These are phyloP conservation scores for Cebus imitator DNA, from an alignment of 2,113 vertebrate genomes.

Conservation along the genomic window DNA sequence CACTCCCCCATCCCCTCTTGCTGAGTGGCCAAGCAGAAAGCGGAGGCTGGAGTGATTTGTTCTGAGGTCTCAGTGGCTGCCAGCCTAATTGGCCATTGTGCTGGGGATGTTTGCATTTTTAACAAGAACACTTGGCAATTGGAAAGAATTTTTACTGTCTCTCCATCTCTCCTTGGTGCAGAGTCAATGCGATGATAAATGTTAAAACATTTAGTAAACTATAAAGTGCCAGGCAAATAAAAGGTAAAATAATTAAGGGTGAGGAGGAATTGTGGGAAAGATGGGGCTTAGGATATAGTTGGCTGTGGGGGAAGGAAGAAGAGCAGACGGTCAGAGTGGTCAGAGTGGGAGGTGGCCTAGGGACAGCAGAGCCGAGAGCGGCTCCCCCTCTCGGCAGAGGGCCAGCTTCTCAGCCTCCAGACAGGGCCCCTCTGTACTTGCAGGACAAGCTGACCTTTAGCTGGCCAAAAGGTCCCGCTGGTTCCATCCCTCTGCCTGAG, in stretches of 20 bases:
- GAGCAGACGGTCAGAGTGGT: not conserved
- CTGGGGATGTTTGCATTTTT: constrained; percentile 72
- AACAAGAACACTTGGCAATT: constrained; percentile 70
- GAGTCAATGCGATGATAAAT: constrained; percentile 15
- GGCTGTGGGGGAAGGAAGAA: not conserved
- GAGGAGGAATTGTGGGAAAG: not conserved
- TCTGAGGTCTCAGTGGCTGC: not conserved
- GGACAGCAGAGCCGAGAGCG: too few relatives aligned
- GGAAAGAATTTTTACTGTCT: constrained; percentile 62
- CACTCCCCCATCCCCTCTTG: rapidly evolving
- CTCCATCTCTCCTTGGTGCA: constrained; percentile 41
- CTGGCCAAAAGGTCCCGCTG: too few relatives aligned
- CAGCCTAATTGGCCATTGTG: not conserved
- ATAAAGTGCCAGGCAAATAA: constrained; percentile 37
- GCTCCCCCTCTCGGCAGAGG: not conserved
- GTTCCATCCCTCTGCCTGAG: too few relatives aligned
- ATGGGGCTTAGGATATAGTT: not conserved
- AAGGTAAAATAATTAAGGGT: constrained; percentile 59
- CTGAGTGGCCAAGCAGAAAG: not conserved
- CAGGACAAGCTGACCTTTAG: too few relatives aligned
- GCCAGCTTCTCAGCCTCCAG: not conserved
- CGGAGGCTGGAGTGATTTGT: not conserved
- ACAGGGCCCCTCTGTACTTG: too few relatives aligned
- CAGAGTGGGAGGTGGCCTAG: not conserved
- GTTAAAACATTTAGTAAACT: constrained; percentile 53